A percentile compares a stretch with the other conserved stretches of the same genome.
phyloP scores from a whole-genome alignment of 1,140 invertebrate species.

The Lepidostoma basale region DNA sequence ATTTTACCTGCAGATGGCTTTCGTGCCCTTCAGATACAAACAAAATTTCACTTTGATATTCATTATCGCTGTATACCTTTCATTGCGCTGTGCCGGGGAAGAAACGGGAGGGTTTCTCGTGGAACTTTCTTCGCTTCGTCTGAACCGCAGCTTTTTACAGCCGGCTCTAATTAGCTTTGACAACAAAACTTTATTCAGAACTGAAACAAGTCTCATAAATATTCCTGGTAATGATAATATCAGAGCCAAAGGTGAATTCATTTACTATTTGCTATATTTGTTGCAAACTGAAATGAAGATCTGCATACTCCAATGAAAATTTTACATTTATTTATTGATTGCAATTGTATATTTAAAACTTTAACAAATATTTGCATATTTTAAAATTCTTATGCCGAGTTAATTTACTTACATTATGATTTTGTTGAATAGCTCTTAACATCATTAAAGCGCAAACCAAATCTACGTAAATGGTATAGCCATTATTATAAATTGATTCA shows the following conservation, averaged over 20 bases:
- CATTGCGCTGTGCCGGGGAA: neutral
- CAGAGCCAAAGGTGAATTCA: neutral
- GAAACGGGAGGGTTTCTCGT: slow-evolving; percentile 7
- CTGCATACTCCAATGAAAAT: no score
- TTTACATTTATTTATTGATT: no score
- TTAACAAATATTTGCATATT: no score
- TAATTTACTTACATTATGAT: no score
- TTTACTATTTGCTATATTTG: no score
- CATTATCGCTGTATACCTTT: slow-evolving; percentile 40
- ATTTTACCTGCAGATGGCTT: slow-evolving; percentile 37
- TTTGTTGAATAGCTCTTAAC: no score
- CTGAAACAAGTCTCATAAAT: slow-evolving; percentile 7
- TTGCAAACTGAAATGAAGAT: no score
- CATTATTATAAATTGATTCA: no score
- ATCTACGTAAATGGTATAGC: no score
- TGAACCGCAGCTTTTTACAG: slow-evolving; percentile 41
- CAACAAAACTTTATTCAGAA: slow-evolving; percentile 17
- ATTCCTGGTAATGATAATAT: slow-evolving; percentile 5
- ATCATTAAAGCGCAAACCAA: no score
- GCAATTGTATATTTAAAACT: no score
- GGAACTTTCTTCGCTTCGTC: slow-evolving; percentile 9
- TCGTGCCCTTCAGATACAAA: slow-evolving; percentile 22
- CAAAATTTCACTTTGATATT: slow-evolving; percentile 36
- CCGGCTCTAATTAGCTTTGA: slow-evolving; percentile 42
- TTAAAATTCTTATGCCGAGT: no score